Evolutionary conservation across 2,888 invertebrate genomes (phyloP).

Genomic region (Polymixis lichenea): DNA sequence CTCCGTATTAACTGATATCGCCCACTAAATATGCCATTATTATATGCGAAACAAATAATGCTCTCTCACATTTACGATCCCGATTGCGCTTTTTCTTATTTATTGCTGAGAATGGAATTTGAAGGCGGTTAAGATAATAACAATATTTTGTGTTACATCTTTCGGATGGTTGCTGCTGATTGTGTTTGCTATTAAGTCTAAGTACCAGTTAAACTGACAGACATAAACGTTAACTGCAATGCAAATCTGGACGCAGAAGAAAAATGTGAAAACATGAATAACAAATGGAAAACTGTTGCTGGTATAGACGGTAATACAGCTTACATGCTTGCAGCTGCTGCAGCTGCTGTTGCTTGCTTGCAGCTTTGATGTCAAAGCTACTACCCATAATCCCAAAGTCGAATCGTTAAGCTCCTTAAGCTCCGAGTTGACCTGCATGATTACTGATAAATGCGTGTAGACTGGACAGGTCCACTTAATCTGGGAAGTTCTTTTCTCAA

Average conservation of each 20-base stretch:
- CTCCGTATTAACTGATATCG: slow-evolving; percentile 89
- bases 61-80: slow-evolving; percentile 75
- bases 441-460: too few species aligned
- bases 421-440: too few species aligned
- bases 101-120: slow-evolving; percentile 84
- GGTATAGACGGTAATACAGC: background rate
- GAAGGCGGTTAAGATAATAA: slow-evolving; percentile 67
- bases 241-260: background rate
- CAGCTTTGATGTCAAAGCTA: background rate
- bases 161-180: slow-evolving; percentile 56
- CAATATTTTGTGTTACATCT: slow-evolving; percentile 64
- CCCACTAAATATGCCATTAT: slow-evolving; percentile 90
- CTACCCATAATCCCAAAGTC: too few species aligned
- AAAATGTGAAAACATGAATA: background rate
- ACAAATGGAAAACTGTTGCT: background rate
- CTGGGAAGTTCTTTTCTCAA: too few species aligned
- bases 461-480: too few species aligned
- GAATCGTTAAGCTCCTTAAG: too few species aligned
- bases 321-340: too few species aligned
- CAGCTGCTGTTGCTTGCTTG: too few species aligned
- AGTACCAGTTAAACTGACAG: slow-evolving; percentile 37
- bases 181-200: slow-evolving; percentile 47
- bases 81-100: slow-evolving; percentile 79
- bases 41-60: slow-evolving; percentile 89
- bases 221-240: slow-evolving; percentile 12